Evolutionary conservation across 2,797 vertebrate species (phyloP).

Genomic region (Malacoraja senta): DNA sequence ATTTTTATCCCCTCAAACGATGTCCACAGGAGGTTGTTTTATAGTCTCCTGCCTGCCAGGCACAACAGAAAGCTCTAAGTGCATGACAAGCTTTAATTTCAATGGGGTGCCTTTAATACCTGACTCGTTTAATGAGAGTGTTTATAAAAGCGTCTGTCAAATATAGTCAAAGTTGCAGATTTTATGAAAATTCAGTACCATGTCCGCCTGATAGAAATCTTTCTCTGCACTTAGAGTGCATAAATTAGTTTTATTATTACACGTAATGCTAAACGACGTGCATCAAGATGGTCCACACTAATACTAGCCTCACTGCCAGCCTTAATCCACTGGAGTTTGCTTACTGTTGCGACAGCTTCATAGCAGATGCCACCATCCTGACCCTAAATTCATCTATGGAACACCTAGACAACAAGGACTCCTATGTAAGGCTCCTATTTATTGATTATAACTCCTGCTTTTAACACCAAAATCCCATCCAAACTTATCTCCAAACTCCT

Average conservation of each 20-base stretch:
- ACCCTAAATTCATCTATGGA: too few relatives aligned
- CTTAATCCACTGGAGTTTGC: too few relatives aligned
- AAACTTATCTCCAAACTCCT: too few relatives aligned
- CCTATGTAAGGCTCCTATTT: too few relatives aligned
- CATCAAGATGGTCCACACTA: too few relatives aligned
- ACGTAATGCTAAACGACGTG: not conserved
- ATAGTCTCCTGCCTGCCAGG: too few relatives aligned
- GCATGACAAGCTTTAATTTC: not conserved
- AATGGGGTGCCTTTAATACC: not conserved
- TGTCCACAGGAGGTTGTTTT: not conserved
- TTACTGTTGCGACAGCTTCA: too few relatives aligned
- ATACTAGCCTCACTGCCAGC: too few relatives aligned
- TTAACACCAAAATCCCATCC: too few relatives aligned
- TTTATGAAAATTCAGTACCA: not conserved
- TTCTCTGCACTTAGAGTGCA: not conserved
- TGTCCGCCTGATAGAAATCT: not conserved
- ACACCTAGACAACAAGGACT: too few relatives aligned
- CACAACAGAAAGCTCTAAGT: not conserved
- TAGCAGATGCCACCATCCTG: too few relatives aligned
- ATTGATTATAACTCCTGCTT: too few relatives aligned
- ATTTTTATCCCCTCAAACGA: not conserved
- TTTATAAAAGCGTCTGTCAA: conserved; percentile 11
- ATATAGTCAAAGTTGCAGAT: not conserved
- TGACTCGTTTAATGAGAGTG: not conserved
- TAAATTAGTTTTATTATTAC: not conserved